phyloP scores from a whole-genome alignment of 2,888 invertebrate genomes.

The Gnatocerus cornutus region DNA sequence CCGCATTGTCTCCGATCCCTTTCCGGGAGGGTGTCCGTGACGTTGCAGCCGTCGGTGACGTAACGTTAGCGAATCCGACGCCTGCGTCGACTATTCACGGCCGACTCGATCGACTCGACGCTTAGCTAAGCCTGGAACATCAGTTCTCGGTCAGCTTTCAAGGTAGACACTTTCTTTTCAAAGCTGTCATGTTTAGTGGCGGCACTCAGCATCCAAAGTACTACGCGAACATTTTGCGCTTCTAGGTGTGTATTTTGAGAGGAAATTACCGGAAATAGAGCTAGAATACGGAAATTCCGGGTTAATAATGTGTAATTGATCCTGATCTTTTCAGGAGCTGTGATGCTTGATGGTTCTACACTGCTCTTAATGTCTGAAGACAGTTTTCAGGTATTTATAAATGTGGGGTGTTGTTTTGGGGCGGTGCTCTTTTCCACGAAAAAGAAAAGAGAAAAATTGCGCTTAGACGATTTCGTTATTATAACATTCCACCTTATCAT shows the following conservation, averaged over 20 bases:
- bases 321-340: slow-evolving; percentile 25
- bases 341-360: slow-evolving; percentile 26
- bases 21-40: slow-evolving; percentile 59
- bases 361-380: slow-evolving; percentile 21
- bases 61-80: slow-evolving; percentile 60
- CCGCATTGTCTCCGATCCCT: slow-evolving; percentile 50
- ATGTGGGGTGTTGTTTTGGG: background rate
- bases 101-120: slow-evolving; percentile 66
- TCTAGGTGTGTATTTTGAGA: slow-evolving; percentile 26
- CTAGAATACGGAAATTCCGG: background rate
- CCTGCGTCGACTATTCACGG: slow-evolving; percentile 66
- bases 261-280: background rate
- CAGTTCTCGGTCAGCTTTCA: slow-evolving; percentile 57
- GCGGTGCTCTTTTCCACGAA: background rate
- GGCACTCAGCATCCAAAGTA: slow-evolving; percentile 23
- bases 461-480: too few species aligned
- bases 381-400: slow-evolving; percentile 37
- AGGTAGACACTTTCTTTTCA: slow-evolving; percentile 34
- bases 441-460: background rate
- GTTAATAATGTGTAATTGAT: slow-evolving; percentile 11
- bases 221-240: slow-evolving; percentile 22
- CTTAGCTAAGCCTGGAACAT: slow-evolving; percentile 63
- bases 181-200: slow-evolving; percentile 34
- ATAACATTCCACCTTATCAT: too few species aligned
- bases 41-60: slow-evolving; percentile 62